phyloP scores from a whole-genome alignment of 2,113 vertebrate genomes.

The Coryphaenoides rupestris region DNA sequence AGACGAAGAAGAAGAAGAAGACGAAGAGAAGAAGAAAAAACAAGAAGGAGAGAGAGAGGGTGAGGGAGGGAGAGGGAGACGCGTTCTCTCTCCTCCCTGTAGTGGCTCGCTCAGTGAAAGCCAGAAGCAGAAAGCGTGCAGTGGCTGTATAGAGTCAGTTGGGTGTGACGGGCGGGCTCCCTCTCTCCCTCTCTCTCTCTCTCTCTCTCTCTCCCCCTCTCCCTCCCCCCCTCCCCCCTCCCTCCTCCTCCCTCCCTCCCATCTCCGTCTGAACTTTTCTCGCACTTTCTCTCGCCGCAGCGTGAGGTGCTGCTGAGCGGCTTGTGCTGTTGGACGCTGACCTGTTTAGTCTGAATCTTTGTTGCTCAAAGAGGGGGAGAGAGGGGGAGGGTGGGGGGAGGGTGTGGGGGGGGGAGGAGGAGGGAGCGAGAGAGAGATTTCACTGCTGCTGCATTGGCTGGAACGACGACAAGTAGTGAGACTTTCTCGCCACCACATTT shows the following conservation, averaged over 20 bases:
- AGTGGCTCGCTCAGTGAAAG: background rate
- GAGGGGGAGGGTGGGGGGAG: too few species aligned
- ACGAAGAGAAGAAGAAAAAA: too few species aligned
- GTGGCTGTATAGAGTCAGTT: background rate
- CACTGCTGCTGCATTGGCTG: too few species aligned
- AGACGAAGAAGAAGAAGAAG: too few species aligned
- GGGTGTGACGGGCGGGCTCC: conserved; percentile 2
- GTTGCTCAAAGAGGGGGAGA: too few species aligned
- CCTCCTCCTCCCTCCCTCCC: background rate
- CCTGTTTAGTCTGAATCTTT: too few species aligned
- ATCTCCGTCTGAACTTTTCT: background rate
- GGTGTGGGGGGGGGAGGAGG: too few species aligned
- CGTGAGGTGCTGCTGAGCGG: background rate
- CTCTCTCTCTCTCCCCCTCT: background rate
- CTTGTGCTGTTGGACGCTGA: too few species aligned
- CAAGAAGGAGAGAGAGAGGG: too few species aligned
- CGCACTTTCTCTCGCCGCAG: background rate
- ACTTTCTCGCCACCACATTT: conserved; percentile 10
- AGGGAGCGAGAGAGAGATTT: conserved; percentile 29
- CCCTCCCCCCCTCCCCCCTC: background rate
- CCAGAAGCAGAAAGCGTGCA: background rate
- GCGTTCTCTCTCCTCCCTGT: background rate
- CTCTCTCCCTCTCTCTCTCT: background rate
- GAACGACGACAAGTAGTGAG: background rate
- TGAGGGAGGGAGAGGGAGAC: background rate